Conservation (phyloP, 2,113 vertebrate species). For the Dromaius novaehollandiae region DNA sequence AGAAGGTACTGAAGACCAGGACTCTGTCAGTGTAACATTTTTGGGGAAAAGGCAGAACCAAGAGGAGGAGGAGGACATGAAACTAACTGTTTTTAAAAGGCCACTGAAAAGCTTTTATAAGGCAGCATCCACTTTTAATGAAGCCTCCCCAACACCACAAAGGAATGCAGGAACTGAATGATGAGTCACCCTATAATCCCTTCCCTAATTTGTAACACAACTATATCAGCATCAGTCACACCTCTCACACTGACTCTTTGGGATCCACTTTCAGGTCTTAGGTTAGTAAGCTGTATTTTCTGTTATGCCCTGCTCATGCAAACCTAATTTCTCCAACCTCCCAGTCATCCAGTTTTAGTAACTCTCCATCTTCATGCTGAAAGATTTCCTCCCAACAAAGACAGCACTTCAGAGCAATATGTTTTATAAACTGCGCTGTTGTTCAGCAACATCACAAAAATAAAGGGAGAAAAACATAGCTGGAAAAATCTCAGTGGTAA, state of each 20-base stretch:
- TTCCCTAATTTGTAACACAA: neutral
- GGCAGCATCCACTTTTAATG: neutral
- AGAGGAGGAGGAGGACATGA: neutral
- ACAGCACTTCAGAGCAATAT: fast-evolving
- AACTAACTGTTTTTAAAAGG: neutral
- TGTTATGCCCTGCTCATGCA: neutral
- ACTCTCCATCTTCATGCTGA: fast-evolving
- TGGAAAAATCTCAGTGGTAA: neutral
- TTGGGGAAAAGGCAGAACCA: neutral
- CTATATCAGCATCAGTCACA: neutral
- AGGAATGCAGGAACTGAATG: fast-evolving
- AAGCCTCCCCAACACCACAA: neutral
- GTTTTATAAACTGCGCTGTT: fast-evolving
- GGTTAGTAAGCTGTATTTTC: neutral
- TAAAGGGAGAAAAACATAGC: neutral
- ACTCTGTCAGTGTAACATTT: neutral
- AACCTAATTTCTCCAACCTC: neutral
- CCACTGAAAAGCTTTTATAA: neutral
- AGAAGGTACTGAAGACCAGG: neutral
- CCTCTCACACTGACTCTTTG: fast-evolving
- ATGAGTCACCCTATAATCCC: neutral
- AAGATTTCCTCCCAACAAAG: fast-evolving
- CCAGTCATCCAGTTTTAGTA: neutral
- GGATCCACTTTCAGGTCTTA: neutral
- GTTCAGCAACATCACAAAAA: neutral